A percentile compares a stretch with the other conserved stretches of the same genome.
These are phyloP conservation scores for Phoebastria nigripes DNA, from an alignment of 2,797 vertebrate genomes.

Conservation along the genomic window DNA sequence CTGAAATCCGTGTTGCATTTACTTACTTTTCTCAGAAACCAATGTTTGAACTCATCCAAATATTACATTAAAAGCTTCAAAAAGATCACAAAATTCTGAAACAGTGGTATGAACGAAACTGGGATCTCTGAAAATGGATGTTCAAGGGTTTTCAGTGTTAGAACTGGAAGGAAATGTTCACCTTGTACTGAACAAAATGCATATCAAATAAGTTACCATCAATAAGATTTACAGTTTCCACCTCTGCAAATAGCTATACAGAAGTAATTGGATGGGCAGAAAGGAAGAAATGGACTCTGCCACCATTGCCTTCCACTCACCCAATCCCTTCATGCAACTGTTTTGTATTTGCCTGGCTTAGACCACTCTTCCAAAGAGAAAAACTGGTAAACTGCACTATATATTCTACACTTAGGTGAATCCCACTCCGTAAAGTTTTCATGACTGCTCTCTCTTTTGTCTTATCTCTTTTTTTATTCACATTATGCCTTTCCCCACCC, in stretches of 20 bases:
- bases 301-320: neutral
- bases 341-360: neutral
- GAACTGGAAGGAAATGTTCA: neutral
- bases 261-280: neutral
- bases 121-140: neutral
- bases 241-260: neutral
- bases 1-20: neutral
- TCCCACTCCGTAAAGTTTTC: neutral
- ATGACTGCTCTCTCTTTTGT: neutral
- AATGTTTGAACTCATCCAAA: neutral
- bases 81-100: neutral
- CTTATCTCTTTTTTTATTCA: neutral
- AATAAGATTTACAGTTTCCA: neutral
- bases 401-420: neutral
- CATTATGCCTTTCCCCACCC: neutral
- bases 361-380: neutral
- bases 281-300: neutral
- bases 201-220: neutral
- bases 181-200: neutral
- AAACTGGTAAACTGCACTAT: neutral
- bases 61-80: neutral
- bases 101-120: neutral
- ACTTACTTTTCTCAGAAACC: neutral
- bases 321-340: neutral
- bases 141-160: neutral